Percentiles rank a stretch among this genome's conserved stretches.
These are phyloP conservation scores for pig (Sus scrofa) DNA, from an alignment of 2,113 vertebrate genomes.

Conservation along the genomic window T2T-Sscrofa CM000820.6:128934501-128935000, in stretches of 20 bases:
- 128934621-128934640: not conserved
- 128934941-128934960: not conserved
- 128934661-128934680: conserved; percentile 1
- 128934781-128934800: not conserved
- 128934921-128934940: not conserved
- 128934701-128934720: not conserved
- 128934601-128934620: not conserved
- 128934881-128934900: not conserved
- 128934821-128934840: not conserved
- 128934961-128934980: not conserved
- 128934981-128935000: not conserved
- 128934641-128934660: not conserved
- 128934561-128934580: not conserved
- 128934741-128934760: not conserved
- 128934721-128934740: not conserved
- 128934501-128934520: not conserved
- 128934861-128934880: not conserved
- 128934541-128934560: not conserved
- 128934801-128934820: not conserved
- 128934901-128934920: not conserved
- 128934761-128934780: not conserved
- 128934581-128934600: not conserved
- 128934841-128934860: not conserved
- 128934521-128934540: not conserved
- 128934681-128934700: not conserved